Evolutionary conservation across 2,888 invertebrate genomes (phyloP).

Genomic region (Atethmia centrago): DNA sequence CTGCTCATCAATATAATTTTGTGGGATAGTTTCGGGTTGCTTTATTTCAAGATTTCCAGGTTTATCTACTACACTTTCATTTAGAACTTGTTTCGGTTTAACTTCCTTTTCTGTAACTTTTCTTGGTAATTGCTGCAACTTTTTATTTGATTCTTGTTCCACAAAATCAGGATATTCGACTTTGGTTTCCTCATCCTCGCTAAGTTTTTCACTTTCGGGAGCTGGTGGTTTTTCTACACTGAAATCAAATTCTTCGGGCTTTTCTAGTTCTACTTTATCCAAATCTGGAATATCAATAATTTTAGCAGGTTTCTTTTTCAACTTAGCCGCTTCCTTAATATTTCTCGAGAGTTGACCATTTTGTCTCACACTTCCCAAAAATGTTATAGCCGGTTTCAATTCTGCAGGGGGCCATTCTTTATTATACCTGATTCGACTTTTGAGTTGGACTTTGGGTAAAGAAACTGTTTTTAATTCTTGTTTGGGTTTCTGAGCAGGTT

Average conservation of each 20-base stretch:
- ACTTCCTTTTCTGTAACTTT: constrained; percentile 7
- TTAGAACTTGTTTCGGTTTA: constrained; percentile 25
- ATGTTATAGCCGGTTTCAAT: constrained; percentile 87
- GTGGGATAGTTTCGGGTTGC: constrained; percentile 7
- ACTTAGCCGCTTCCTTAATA: constrained; percentile 92
- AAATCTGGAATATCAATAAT: constrained; percentile 88
- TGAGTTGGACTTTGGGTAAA: constrained; percentile 92
- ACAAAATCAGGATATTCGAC: constrained; percentile 1
- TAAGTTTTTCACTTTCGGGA: constrained; percentile 5
- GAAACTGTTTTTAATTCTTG: constrained; percentile 79
- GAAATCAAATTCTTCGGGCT: constrained; percentile 78
- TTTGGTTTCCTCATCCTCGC: constrained; percentile 48
- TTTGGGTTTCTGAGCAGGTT: constrained; percentile 88
- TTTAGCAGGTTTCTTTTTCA: constrained; percentile 90
- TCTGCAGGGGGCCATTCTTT: constrained; percentile 92
- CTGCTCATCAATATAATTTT: constrained; percentile 3
- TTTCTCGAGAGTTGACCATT: constrained; percentile 93
- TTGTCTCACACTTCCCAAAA: constrained; percentile 90
- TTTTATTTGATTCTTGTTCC: constrained; percentile 31
- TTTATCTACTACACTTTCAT: constrained; percentile 18
- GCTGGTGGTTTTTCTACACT: constrained; percentile 56
- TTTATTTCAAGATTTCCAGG: constrained; percentile 11
- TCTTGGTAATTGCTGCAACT: constrained; percentile 7
- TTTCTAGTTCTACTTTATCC: constrained; percentile 88
- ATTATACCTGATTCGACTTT: constrained; percentile 92